Evolutionary conservation across 2,797 vertebrate species (phyloP).

Genomic region (Rhyacichthys aspro): DNA sequence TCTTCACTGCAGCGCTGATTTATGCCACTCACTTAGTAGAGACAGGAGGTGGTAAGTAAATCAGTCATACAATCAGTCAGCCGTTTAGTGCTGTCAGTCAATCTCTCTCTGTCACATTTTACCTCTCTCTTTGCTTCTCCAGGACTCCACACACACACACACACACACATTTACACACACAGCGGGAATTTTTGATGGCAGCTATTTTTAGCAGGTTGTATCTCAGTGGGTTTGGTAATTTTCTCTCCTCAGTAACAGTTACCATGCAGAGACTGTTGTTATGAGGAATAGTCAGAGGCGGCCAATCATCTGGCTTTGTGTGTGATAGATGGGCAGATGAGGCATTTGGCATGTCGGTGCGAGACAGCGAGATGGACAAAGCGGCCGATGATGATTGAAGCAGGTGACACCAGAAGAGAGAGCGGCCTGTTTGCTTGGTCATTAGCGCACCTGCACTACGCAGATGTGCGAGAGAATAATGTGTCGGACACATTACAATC

Average conservation of each 20-base stretch:
- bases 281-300: conserved; percentile 56
- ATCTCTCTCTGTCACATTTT: conserved; percentile 45
- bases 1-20: conserved; percentile 50
- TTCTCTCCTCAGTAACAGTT: conserved; percentile 75
- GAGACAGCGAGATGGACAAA: conserved; percentile 18
- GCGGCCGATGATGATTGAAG: conserved; percentile 17
- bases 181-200: conserved; percentile 69
- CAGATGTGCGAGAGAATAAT: conserved; percentile 12
- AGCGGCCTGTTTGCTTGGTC: conserved; percentile 29
- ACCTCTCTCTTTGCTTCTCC: conserved; percentile 16
- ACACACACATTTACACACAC: conserved; percentile 9
- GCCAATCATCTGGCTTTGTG: conserved; percentile 67
- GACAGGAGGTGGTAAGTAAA: conserved; percentile 66
- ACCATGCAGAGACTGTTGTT: conserved; percentile 74
- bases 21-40: conserved; percentile 62
- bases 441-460: conserved; percentile 30
- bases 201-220: conserved; percentile 77
- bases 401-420: conserved; percentile 34
- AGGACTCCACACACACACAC: conserved; percentile 11
- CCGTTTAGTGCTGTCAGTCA: conserved; percentile 69
- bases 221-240: conserved; percentile 74
- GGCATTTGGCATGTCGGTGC: conserved; percentile 41
- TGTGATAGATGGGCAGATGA: conserved; percentile 66
- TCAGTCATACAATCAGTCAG: conserved; percentile 72
- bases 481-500: neutral